Base-by-base conservation (phyloP, 2,113 vertebrate species). In the Callipepla californica region DNA sequence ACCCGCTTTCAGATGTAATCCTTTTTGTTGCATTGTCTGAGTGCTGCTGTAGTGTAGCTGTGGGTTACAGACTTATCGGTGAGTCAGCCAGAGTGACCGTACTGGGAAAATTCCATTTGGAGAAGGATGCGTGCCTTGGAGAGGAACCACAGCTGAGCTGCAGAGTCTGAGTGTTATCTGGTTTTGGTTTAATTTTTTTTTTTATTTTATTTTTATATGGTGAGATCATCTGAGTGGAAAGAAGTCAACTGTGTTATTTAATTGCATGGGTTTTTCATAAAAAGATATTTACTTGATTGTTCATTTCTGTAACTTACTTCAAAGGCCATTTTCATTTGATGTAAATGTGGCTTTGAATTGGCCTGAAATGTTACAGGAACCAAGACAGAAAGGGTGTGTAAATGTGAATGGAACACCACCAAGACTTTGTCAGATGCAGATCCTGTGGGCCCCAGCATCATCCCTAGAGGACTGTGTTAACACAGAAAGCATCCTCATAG, bases 361-460 rank as follows among this genome's bases (percentile, higher is more conserved):
- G 19, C 38, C 25, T 86, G 9, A 79, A 87, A 53, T 32, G 66
- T 57, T 74, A 11, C 59, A 63, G 79, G 61, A 84, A 22, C 26
- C 32, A 50, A 89, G 68, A 62, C 13, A 58, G 62, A 44, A 18
- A 26, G n/a, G 74, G 7, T 23, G 16, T 74, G 61, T n/a, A 34
- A 36, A 18, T 51, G n/a, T 67, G 87, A 87, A 66, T 94, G 97
- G 95, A 97, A 96, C 93, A 95, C 68, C 63, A 82, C 93, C 93
- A 93, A 91, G 90, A 94, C 87, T 92, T 95, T 96, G 92, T 97
- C 93, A 97, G 93, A 94, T 74, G 80, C 79, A 73, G 76, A 67
- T 96, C 88, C 61, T 96, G 67, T 55, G 55, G n/a, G 22, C 75
- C 77, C 32, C 48, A 44, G 51, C 75, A 65, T 50, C 69, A 65